Base-by-base conservation (phyloP, 1,140 invertebrate species). In the Amphibalanus amphitrite region DNA sequence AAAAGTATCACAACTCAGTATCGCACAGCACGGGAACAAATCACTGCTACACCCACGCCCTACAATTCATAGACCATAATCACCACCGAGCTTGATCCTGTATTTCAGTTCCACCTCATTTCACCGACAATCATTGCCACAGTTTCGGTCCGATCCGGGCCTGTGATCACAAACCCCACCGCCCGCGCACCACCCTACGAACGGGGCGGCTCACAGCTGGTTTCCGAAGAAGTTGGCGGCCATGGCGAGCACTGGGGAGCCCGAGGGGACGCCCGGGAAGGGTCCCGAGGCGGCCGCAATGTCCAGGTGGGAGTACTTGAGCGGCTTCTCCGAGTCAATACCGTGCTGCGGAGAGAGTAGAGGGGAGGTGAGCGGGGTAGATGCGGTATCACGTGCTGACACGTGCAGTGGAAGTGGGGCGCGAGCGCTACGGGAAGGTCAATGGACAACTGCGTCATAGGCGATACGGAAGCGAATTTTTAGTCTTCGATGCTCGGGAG, bases 281-380 rank as follows among this genome's bases (percentile, higher is more conserved):
- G 82, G 81, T 38, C 90, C 93, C 29, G 87, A 86, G 25, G 89
- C 89, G 0, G 84, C 89, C 70, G 93, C 93, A 74, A 97, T 90
- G 77, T 97, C 94, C 75, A 96, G 78, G 80, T 96, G 93, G 20
- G 88, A 88, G 77, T 92, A 96, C 74, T 90, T 88, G 29, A 93
- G 75, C 17, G 90, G 89, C 33, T 81, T 79, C 1, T 80, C 74
- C 0, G 86, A 86, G 69, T 85, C 86, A 23, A 87, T 79, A 64
- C 91, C 91, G 79, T 93, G 89, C 80, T 89, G 78, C 83, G 81
- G 73, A 78, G 74, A 76, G 64, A 65, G 59, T 72, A 72, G 72
- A 70, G 0, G 33, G n/a, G n/a, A n/a, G n/a, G 29, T 6, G 28
- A 23, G 47, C 6, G 47, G 47, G 33, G 29, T 6, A 17, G 23